Evolutionary conservation across 2,113 vertebrate species (phyloP), one percentile per base, ranked within the genome.

Genomic region (Galbula dea): DNA sequence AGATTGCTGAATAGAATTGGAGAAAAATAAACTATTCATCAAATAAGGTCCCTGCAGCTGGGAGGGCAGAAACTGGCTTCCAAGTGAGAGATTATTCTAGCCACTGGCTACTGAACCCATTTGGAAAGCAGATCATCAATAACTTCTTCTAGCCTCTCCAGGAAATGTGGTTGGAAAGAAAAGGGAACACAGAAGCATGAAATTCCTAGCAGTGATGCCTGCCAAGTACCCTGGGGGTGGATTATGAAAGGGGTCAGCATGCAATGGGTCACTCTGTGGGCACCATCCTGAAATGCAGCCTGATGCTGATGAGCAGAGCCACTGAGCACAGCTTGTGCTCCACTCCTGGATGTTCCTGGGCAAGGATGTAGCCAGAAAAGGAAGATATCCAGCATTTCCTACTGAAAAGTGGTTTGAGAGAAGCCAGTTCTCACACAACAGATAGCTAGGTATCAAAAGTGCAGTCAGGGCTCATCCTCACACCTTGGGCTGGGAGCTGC

Each of bases 331-430:
- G 57, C 17, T 24, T 45, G 19, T 4, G 4, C 49, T 51, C 26
- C 46, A 3, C 52, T 24, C 30, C 22, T 5, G 1, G 12, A 5
- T 36, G 26, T 15, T 78, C 34, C 46, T 2, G 0, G 43, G 34
- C 52, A 37, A 29, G n/a, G 21, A 37, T 22, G 1, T 6, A 23
- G 30, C 6, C 58, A 15, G 39, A 41, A 72, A 48, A 73, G 9
- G 61, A 74, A 67, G 59, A 73, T 32, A 72, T 7, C 30, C 18
- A 7, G 19, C 21, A 34, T 37, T 59, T 71, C 20, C 7, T 79
- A 11, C 8, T 4, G 26, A 29, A 59, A 54, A 49, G 11, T 3
- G 3, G 8, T n/a, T 43, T 2, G 1, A 54, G 27, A 59, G 59
- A 49, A 61, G 34, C 10, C 48, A 67, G 30, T 36, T 39, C 49